Conservation (phyloP, 92 coral and sea anemone species). For the Montipora capitata region DNA sequence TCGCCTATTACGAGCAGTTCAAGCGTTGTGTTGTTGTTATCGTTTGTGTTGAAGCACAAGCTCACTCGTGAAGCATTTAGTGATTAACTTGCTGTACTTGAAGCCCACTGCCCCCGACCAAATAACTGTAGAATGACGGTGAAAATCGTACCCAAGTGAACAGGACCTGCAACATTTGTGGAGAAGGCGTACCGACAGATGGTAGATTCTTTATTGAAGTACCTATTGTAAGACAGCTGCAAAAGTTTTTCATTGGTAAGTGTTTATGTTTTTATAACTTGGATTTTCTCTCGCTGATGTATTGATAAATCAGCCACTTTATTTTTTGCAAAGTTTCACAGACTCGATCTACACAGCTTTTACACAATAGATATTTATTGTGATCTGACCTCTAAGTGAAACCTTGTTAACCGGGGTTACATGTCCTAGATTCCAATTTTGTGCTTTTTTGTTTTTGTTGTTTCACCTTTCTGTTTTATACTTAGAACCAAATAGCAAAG, state of each 20-base stretch:
- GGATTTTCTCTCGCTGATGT: neutral
- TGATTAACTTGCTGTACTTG: constrained; percentile 68
- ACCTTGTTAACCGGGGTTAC: neutral
- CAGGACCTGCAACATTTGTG: constrained; percentile 61
- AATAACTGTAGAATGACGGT: constrained; percentile 62
- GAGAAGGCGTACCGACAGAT: constrained; percentile 17
- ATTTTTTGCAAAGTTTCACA: neutral
- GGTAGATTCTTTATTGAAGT: constrained; percentile 66
- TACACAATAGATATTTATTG: neutral
- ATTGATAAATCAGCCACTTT: neutral
- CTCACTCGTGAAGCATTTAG: constrained; percentile 63
- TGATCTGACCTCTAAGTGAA: neutral
- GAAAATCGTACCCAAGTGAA: neutral
- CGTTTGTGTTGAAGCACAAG: constrained; percentile 75
- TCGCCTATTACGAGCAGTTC: neutral
- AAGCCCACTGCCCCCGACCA: constrained; percentile 76
- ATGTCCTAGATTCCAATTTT: neutral
- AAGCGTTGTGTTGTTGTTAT: constrained; percentile 1
- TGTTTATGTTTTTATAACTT: neutral
- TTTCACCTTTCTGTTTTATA: too few relatives aligned
- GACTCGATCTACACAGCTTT: neutral
- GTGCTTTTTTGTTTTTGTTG: neutral
- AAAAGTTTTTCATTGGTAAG: constrained; percentile 4
- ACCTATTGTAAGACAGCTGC: constrained; percentile 13
- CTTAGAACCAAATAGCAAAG: neutral